Evolutionary conservation across 2,797 vertebrate genomes (phyloP), one percentile per base, ranked within the genome.

Genomic region (Galago senegalensis): DNA sequence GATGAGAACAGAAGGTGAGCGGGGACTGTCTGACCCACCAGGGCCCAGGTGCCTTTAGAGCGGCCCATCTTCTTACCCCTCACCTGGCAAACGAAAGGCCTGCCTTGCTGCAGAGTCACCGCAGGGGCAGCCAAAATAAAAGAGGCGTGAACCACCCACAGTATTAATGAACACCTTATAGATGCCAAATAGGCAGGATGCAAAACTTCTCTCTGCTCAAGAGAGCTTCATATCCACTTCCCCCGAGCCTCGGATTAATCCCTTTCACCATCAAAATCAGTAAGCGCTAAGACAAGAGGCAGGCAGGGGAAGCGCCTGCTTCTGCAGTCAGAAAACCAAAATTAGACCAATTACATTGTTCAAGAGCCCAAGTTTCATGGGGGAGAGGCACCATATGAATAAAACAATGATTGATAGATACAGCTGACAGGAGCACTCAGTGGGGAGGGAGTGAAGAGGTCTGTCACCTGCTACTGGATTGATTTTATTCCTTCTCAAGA

Each of bases 301-400:
- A 84, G 60, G 80, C 87, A 93, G 65, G 29, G 72, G 70, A 95
- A 87, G 60, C 75, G 58, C 27, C 29, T 4, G 0, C 75, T 95
- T 94, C 60, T 91, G 46, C 63, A 95, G 95, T 80, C 93, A 81
- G 70, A 92, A 95, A 94, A 87, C n/a, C 63, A 93, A 95, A 97
- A 94, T 93, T 79, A 97, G 88, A 61, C 85, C 90, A 87, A 93
- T 92, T 96, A 91, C 5, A 72, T 63, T 34, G 34, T 93, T 92
- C 58, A 7, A 90, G 73, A 89, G 80, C 89, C 90, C 72, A 53
- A 67, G 70, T 25, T 46, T 89, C 90, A 61, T 3, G 40, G 77
- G 25, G 29, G 81, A 80, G 37, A 95, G 80, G 94, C 23, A 31
- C 89, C 75, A 34, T 16, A 61, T 60, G 25, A 87, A 88, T 82